phyloP scores from a whole-genome alignment of 1,140 invertebrate genomes.

The Drosophila athabasca region DNA sequence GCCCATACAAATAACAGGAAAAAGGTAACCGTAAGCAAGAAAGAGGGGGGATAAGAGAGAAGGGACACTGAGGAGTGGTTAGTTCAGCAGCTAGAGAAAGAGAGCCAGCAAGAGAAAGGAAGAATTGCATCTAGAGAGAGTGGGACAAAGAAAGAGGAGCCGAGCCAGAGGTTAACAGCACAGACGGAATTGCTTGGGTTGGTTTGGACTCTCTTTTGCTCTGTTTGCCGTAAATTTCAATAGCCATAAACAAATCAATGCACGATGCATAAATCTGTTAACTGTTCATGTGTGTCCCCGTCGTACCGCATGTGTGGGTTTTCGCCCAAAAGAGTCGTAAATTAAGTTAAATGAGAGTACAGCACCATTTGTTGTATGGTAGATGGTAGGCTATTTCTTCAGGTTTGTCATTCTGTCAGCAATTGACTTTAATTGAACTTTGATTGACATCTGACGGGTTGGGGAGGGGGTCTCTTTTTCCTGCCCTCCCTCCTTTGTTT shows the following conservation, averaged over 20 bases:
- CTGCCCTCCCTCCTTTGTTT: background rate
- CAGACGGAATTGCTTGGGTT: background rate
- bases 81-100: too few relatives aligned
- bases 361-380: too few relatives aligned
- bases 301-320: constrained; percentile 1
- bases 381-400: background rate
- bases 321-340: constrained; percentile 14
- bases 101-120: too few relatives aligned
- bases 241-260: constrained; percentile 29
- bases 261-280: constrained; percentile 28
- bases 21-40: too few relatives aligned
- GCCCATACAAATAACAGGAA: too few relatives aligned
- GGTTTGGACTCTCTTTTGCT: constrained; percentile 4
- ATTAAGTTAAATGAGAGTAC: constrained; percentile 15
- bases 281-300: constrained; percentile 1
- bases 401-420: constrained; percentile 4
- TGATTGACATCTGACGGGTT: constrained; percentile 7
- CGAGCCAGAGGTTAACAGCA: constrained; percentile 1
- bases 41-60: too few relatives aligned
- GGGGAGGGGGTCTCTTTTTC: background rate
- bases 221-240: constrained; percentile 28
- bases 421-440: constrained; percentile 29
- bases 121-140: too few relatives aligned
- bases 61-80: too few relatives aligned
- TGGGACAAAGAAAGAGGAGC: constrained; percentile 3